Evolutionary conservation across 2,888 invertebrate genomes (phyloP).

Genomic region (Trissolcus brochymenae): DNA sequence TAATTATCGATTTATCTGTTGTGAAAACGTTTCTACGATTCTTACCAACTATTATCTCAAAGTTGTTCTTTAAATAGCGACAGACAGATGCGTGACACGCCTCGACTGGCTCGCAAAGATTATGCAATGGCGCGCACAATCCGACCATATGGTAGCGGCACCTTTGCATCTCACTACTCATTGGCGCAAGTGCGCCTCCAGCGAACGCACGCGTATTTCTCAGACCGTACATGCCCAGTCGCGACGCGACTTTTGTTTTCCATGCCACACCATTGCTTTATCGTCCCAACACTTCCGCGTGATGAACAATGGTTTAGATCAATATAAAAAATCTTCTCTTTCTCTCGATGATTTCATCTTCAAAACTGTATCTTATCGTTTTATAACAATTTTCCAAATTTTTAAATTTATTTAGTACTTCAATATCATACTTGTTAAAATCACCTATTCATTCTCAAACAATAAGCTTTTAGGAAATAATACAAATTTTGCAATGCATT

Average conservation of each 20-base stretch:
- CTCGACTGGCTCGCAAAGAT: conserved; percentile 63
- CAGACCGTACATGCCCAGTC: conserved; percentile 36
- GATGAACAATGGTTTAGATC: conserved; percentile 15
- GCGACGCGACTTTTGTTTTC: conserved; percentile 45
- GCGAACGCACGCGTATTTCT: conserved; percentile 52
- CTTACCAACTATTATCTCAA: conserved; percentile 46
- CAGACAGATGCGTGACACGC: conserved; percentile 72
- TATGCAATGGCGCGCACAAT: conserved; percentile 66
- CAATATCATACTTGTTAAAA: no score
- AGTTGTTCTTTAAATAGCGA: conserved; percentile 52
- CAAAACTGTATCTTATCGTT: neutral
- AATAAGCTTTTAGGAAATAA: no score
- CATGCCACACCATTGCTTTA: conserved; percentile 42
- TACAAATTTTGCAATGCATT: no score
- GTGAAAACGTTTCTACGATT: conserved; percentile 42
- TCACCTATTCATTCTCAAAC: no score
- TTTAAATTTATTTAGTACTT: neutral
- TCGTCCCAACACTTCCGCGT: conserved; percentile 43
- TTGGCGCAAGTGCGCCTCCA: conserved; percentile 61
- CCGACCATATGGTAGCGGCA: conserved; percentile 71
- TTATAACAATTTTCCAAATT: neutral
- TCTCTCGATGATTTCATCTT: neutral
- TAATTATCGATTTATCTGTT: conserved; percentile 47
- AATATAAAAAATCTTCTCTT: conserved; percentile 2
- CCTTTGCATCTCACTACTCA: conserved; percentile 69